Conservation (phyloP, 1,140 invertebrate species). For the Batillaria attramentaria region DNA sequence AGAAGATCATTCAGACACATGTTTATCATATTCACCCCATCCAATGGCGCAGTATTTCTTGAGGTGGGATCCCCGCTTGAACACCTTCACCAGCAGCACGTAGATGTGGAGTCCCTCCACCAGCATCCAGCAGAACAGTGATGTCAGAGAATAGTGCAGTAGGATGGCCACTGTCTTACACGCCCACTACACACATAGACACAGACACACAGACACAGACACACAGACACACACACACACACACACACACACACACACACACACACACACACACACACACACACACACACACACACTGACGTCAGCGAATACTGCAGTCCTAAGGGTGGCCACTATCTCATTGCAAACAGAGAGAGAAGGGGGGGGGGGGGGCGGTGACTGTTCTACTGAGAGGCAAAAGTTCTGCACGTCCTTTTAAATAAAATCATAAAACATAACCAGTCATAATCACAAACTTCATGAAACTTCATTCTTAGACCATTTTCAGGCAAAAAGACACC, state of each 20-base stretch:
- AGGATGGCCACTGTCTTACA: slow-evolving; percentile 68
- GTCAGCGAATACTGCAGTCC: too few relatives aligned
- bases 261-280: background rate
- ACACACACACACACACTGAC: background rate
- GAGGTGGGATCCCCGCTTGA: slow-evolving; percentile 85
- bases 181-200: slow-evolving; percentile 43
- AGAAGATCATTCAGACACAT: too few relatives aligned
- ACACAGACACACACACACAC: background rate
- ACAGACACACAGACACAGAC: background rate
- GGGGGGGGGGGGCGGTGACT: background rate
- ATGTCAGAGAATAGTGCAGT: slow-evolving; percentile 72
- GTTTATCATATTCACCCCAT: slow-evolving; percentile 74
- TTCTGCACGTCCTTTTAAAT: background rate
- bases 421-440: too few relatives aligned
- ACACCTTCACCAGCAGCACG: slow-evolving; percentile 93
- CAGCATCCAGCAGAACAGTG: slow-evolving; percentile 74
- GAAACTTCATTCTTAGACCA: too few relatives aligned
- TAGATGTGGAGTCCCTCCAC: slow-evolving; percentile 82
- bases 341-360: background rate
- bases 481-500: too few relatives aligned
- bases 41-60: slow-evolving; percentile 72
- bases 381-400: too few relatives aligned
- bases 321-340: background rate
- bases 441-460: too few relatives aligned
- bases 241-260: background rate